Percentiles rank a stretch among this genome's conserved stretches.
Evolutionary conservation across 2,113 vertebrate genomes (phyloP).

Genomic region (Paramormyrops kingsleyae): DNA sequence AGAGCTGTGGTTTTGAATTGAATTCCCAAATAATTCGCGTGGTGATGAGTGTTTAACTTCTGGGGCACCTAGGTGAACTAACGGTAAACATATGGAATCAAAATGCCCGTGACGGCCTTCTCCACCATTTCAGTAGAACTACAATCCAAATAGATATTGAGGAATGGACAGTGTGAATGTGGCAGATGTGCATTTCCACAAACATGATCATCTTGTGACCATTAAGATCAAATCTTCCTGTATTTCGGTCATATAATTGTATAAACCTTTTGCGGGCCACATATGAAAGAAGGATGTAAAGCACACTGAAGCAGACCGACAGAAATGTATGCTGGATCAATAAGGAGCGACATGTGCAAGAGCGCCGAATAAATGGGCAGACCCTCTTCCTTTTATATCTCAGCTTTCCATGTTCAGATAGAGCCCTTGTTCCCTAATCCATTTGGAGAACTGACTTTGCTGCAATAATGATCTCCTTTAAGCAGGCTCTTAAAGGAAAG

Average conservation of each 20-base stretch:
- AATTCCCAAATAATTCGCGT: background rate
- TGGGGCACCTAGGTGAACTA: background rate
- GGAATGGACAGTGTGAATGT: background rate
- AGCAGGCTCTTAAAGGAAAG: background rate
- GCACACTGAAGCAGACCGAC: background rate
- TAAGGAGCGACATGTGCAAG: background rate
- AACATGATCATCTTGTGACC: background rate
- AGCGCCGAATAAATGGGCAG: background rate
- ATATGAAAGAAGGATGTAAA: background rate
- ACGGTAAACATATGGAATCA: background rate
- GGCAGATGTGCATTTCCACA: slow-evolving; percentile 4
- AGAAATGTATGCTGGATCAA: background rate
- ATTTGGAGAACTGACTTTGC: background rate
- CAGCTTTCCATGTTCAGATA: background rate
- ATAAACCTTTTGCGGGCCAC: background rate
- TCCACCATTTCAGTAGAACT: background rate
- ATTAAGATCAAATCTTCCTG: slow-evolving; percentile 1
- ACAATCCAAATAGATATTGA: background rate
- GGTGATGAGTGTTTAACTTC: background rate
- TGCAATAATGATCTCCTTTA: background rate
- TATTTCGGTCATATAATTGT: background rate
- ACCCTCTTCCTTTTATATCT: background rate
- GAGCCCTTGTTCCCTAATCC: background rate
- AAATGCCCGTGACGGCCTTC: background rate
- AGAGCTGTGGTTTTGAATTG: background rate